Percentiles rank a stretch among this genome's conserved stretches.
These are phyloP conservation scores for Didymodactylos carnosus DNA, from an alignment of 2,888 invertebrate species.

Conservation along the genomic window DNA sequence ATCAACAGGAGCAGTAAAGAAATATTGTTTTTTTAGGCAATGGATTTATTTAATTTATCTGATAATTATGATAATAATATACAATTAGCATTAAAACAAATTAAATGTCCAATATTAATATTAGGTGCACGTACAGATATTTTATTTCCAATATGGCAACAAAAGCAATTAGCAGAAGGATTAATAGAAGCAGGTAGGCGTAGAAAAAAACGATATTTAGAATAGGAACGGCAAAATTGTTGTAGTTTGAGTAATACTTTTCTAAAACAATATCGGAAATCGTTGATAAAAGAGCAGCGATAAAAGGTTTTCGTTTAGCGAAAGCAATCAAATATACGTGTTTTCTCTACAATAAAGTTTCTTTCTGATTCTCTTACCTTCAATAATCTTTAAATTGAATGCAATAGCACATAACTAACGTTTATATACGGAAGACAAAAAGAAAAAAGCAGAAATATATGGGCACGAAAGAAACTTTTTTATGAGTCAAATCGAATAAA, in stretches of 20 bases:
- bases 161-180: slow-evolving; percentile 23
- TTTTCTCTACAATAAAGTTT: too few species aligned
- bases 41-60: slow-evolving; percentile 31
- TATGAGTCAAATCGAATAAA: too few species aligned
- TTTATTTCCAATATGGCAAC: slow-evolving; percentile 31
- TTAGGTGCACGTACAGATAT: slow-evolving; percentile 32
- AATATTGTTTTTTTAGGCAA: slow-evolving; percentile 21
- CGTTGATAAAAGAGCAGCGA: not conserved
- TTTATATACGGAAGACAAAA: too few species aligned
- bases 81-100: slow-evolving; percentile 20
- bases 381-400: too few species aligned
- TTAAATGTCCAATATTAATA: slow-evolving; percentile 29
- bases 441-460: too few species aligned
- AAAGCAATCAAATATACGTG: too few species aligned
- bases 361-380: too few species aligned
- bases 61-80: slow-evolving; percentile 21
- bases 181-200: slow-evolving; percentile 24
- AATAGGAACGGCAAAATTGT: too few species aligned
- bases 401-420: too few species aligned
- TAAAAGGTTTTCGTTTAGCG: not conserved
- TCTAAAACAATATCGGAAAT: too few species aligned
- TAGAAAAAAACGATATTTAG: not conserved
- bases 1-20: not conserved
- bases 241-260: too few species aligned
- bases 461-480: too few species aligned